Conservation (phyloP, 2,113 vertebrate species). For the Nettapus auritus region DNA sequence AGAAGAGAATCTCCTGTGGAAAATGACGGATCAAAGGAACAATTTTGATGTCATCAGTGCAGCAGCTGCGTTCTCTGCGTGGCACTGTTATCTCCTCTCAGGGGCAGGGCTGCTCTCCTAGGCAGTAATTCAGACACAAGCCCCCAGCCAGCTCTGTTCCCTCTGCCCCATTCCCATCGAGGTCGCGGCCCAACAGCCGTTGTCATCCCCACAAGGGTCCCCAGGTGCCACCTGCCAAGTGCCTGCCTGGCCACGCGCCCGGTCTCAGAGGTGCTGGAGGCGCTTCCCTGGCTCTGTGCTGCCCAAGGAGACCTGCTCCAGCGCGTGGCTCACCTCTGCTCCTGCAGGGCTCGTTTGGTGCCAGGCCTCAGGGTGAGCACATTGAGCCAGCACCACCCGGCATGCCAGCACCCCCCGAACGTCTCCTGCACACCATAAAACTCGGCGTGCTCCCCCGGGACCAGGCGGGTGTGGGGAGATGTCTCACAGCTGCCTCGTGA, state of each 20-base stretch:
- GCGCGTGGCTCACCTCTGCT: neutral
- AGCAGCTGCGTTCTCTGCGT: constrained; percentile 62
- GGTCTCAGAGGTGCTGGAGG: neutral
- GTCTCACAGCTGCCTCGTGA: constrained; percentile 2
- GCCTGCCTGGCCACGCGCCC: too few species aligned
- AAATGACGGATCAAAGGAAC: constrained; percentile 71
- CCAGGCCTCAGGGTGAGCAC: too few species aligned
- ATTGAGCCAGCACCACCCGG: too few species aligned
- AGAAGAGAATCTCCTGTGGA: constrained; percentile 46
- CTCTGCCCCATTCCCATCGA: neutral
- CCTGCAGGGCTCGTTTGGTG: too few species aligned
- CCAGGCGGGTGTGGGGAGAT: neutral
- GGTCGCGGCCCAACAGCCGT: too few species aligned
- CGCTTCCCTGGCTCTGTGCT: neutral
- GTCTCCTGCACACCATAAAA: neutral
- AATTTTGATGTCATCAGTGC: constrained; percentile 71
- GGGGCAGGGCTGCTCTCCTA: neutral
- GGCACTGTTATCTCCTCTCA: neutral
- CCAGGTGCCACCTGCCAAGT: neutral
- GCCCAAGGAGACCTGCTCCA: too few species aligned
- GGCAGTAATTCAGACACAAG: neutral
- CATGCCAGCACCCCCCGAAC: too few species aligned
- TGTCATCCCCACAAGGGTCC: neutral
- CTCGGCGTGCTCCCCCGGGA: neutral
- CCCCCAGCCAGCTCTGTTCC: neutral